These are phyloP conservation scores for Peromyscus attwateri DNA, from an alignment of 2,797 vertebrate species.

Conservation along the genomic window DNA sequence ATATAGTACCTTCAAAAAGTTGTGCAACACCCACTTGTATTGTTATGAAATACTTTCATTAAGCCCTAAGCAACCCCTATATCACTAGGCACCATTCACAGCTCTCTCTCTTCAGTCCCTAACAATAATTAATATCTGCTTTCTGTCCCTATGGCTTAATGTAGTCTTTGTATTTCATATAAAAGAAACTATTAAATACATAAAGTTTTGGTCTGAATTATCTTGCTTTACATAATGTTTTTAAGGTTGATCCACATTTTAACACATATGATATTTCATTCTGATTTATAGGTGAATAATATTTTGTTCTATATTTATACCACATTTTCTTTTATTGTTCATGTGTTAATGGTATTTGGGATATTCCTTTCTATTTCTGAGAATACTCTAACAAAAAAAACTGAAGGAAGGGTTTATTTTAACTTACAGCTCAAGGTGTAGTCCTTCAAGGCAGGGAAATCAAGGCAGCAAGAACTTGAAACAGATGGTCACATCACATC, in stretches of 20 bases:
- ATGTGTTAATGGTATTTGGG: background rate
- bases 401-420: background rate
- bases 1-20: background rate
- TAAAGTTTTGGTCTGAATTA: slow-evolving; percentile 5
- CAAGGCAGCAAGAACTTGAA: background rate
- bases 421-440: background rate
- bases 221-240: background rate
- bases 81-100: background rate
- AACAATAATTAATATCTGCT: background rate
- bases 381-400: background rate
- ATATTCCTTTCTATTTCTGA: background rate
- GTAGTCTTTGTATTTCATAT: background rate
- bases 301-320: background rate
- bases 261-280: slow-evolving; percentile 19
- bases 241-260: slow-evolving; percentile 5
- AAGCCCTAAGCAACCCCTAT: background rate
- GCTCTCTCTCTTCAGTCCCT: background rate
- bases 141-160: background rate
- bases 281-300: background rate
- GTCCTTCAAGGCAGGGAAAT: background rate
- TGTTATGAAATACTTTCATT: slow-evolving; percentile 14
- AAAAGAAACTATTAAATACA: slow-evolving; percentile 13
- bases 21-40: background rate
- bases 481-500: background rate
- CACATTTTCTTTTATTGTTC: slow-evolving; percentile 18